phyloP scores from a whole-genome alignment of 2,888 invertebrate genomes.

The Galeopsomyia nigrocyanea region DNA sequence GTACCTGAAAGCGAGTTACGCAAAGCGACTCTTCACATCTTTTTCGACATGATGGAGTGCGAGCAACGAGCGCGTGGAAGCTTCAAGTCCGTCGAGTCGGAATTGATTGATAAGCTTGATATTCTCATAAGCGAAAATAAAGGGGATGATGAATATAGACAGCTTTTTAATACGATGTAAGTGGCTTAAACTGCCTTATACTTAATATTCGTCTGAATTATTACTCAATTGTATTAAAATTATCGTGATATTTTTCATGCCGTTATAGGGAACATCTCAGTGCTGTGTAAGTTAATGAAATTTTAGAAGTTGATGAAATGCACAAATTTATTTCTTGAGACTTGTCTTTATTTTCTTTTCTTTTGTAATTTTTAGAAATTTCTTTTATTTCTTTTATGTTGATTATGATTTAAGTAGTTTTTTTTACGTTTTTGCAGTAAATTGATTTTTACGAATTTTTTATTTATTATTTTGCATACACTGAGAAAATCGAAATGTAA shows the following conservation, averaged over 20 bases:
- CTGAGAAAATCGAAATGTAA: too few species aligned
- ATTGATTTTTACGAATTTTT: constrained; percentile 12
- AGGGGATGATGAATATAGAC: constrained; percentile 92
- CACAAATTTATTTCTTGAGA: constrained; percentile 13
- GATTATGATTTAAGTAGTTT: constrained; percentile 3
- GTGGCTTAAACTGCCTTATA: constrained; percentile 67
- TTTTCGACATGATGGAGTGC: constrained; percentile 96
- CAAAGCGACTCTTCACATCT: constrained; percentile 90
- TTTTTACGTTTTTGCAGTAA: constrained; percentile 1
- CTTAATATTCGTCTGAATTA: neutral
- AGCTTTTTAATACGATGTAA: constrained; percentile 96
- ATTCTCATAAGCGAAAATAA: constrained; percentile 93
- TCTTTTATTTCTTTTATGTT: constrained; percentile 8
- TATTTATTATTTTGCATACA: constrained; percentile 15
- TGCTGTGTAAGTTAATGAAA: constrained; percentile 84
- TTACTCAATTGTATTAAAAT: neutral
- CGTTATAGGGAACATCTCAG: constrained; percentile 88
- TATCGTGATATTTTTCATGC: constrained; percentile 56
- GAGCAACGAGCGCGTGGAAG: constrained; percentile 87
- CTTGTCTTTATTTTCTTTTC: constrained; percentile 12
- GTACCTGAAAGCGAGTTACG: constrained; percentile 89
- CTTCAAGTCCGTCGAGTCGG: constrained; percentile 92
- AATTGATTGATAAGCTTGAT: constrained; percentile 94
- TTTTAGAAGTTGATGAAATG: constrained; percentile 12
- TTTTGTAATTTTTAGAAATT: constrained; percentile 13